Evolutionary conservation across 2,797 vertebrate species (phyloP), one percentile per base, ranked within the genome.

Genomic region (Tapirus indicus): DNA sequence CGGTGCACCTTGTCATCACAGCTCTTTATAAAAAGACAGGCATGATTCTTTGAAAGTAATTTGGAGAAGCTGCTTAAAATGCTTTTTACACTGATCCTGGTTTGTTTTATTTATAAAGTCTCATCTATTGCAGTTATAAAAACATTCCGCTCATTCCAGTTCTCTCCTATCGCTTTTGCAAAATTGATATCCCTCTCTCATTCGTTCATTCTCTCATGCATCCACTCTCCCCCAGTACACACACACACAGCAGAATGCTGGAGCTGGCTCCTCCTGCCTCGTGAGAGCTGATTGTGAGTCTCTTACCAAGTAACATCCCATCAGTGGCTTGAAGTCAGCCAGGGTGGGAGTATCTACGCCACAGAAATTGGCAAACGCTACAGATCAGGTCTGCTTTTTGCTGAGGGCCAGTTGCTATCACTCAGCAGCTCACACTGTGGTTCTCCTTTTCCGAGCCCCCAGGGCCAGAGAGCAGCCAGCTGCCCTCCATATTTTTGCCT

Each of bases 211-310:
- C 6, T 11, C 16, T 66, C 18, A 2, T 2, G 11, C 7, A 1
- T 3, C 41, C 1, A 5, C n/a, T 35, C 62, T 79, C 8, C 32
- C 35, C 7, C 16, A 21, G 29, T 7, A 29, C 29, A 17, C n/a
- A 18, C 64, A 82, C 80, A 47, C 20, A 17, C 41, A 2, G 27
- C 20, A 41, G 35, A 1, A 18, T 20, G 3, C 38, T 64, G 25
- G 66, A 14, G 5, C 17, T 17, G 27, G 1, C 47, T 1, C 32
- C 52, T 20, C 9, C 84, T 27, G 79, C 14, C n/a, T 84, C 16
- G 0, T 0, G 0, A 62, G 35, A 71, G 52, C 58, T 77, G 4
- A n/a, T 6, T 17, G 38, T 60, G 27, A 52, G 5, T 25, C 49
- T 56, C 16, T 62, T 52, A 41, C 7, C 29, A n/a, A 3, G 11